Percentiles rank a stretch among this genome's conserved stretches.
phyloP scores from a whole-genome alignment of 2,113 vertebrate species.

The Menidia beryllina region DNA sequence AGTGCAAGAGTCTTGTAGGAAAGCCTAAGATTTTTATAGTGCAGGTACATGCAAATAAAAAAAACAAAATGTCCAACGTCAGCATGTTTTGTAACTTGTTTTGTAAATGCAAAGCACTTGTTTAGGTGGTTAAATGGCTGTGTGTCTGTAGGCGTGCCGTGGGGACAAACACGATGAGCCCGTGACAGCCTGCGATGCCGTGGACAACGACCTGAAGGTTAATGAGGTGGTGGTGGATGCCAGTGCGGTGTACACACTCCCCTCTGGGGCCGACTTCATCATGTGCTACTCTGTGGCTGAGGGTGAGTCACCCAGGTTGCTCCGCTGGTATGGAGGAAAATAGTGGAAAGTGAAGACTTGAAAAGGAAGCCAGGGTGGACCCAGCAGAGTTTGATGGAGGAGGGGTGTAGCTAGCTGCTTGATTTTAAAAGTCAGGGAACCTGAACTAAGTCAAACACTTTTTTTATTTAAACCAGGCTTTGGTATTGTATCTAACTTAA shows the following conservation, averaged over 20 bases:
- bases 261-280: slow-evolving; percentile 94
- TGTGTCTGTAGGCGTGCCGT: slow-evolving; percentile 87
- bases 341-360: too few relatives aligned
- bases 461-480: not conserved
- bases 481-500: not conserved
- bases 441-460: not conserved
- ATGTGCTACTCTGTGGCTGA: slow-evolving; percentile 98
- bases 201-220: slow-evolving; percentile 65
- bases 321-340: too few relatives aligned
- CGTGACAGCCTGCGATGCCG: slow-evolving; percentile 80
- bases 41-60: slow-evolving; percentile 83
- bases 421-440: not conserved
- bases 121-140: too few relatives aligned
- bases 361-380: too few relatives aligned
- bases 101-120: not conserved
- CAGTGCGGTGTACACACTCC: slow-evolving; percentile 85
- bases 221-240: slow-evolving; percentile 88
- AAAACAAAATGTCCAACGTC: not conserved
- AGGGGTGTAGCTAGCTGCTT: not conserved
- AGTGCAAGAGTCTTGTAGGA: slow-evolving; percentile 89
- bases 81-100: not conserved
- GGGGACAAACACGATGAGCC: slow-evolving; percentile 88
- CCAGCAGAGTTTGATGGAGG: too few relatives aligned
- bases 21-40: slow-evolving; percentile 98
- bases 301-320: slow-evolving; percentile 78